Conservation (phyloP, 2,113 vertebrate genomes). For the Rattus rattus region DNA sequence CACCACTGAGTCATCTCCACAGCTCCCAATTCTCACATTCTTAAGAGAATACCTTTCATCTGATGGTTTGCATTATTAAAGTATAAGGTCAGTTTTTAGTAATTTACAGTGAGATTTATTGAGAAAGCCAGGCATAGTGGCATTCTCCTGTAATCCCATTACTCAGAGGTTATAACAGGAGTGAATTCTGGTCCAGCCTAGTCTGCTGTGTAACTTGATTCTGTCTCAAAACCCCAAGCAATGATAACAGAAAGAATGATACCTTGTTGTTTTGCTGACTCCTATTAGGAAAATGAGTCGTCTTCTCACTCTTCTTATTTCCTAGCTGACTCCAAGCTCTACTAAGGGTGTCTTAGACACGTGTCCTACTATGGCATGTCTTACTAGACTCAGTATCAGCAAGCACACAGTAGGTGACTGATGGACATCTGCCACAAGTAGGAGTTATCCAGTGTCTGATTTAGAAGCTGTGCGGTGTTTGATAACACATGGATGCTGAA, state of each 20-base stretch:
- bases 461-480: fast-evolving
- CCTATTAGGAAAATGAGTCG: not conserved
- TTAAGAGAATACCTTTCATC: not conserved
- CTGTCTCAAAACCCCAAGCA: not conserved
- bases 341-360: not conserved
- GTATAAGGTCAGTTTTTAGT: not conserved
- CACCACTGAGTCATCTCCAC: not conserved
- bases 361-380: not conserved
- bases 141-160: not conserved
- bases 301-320: not conserved
- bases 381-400: too few relatives aligned
- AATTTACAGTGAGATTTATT: not conserved
- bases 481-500: not conserved
- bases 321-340: not conserved
- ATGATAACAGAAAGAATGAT: not conserved
- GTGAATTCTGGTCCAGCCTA: not conserved
- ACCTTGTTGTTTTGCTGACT: constrained; percentile 58
- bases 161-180: not conserved
- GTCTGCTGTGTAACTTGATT: not conserved
- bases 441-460: fast-evolving
- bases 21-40: not conserved
- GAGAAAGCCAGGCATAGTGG: not conserved
- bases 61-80: not conserved
- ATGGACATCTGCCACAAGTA: not conserved
- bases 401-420: not conserved